Percentiles rank a stretch among this genome's conserved stretches.
Conservation (phyloP, 2,888 invertebrate species). For the Acheta domesticus region DNA sequence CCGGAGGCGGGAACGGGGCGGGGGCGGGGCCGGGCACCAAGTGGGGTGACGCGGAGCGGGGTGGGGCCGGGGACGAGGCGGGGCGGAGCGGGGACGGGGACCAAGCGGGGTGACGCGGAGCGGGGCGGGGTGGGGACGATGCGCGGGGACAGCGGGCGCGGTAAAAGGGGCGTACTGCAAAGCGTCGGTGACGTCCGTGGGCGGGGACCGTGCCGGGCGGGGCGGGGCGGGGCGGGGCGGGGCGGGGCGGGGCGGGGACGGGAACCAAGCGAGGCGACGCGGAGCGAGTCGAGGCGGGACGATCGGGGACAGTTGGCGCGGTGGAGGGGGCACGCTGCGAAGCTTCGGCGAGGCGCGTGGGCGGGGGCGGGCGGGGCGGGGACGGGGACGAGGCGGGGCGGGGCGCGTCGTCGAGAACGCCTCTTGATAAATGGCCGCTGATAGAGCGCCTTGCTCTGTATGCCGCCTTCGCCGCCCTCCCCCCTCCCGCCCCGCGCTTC, state of each 20-base stretch:
- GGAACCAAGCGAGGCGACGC: background rate
- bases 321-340: too few relatives aligned
- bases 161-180: too few relatives aligned
- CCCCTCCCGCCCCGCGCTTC: background rate
- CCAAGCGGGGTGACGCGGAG: background rate
- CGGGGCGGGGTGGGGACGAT: background rate
- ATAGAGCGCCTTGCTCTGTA: background rate
- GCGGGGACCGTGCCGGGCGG: background rate
- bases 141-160: too few relatives aligned
- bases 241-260: background rate
- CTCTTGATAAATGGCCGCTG: background rate
- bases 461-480: background rate
- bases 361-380: background rate
- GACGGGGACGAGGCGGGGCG: background rate
- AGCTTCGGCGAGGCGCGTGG: too few relatives aligned
- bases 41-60: background rate
- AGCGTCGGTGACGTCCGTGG: too few relatives aligned
- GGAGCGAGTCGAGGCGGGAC: background rate
- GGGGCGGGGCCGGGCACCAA: background rate
- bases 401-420: background rate
- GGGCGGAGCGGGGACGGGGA: background rate
- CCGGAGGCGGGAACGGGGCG: background rate
- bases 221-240: background rate
- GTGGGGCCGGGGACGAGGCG: background rate
- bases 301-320: too few relatives aligned